These are phyloP conservation scores for Schizaphis graminum DNA, from an alignment of 2,888 invertebrate species.

Conservation along the genomic window DNA sequence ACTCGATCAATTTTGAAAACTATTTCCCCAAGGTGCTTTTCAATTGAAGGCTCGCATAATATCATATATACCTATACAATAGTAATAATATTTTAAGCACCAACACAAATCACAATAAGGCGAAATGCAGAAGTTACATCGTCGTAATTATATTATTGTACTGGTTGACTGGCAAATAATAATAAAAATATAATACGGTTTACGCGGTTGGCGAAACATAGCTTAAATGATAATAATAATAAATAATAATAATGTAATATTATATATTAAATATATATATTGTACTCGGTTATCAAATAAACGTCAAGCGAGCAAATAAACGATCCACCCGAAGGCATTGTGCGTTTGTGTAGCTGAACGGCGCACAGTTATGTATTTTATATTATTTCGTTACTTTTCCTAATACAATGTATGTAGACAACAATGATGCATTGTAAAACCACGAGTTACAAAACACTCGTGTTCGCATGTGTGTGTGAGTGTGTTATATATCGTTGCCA, in stretches of 20 bases:
- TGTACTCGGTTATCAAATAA: constrained; percentile 45
- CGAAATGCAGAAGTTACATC: neutral
- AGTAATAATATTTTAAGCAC: neutral
- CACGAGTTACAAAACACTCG: constrained; percentile 1
- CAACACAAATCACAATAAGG: neutral
- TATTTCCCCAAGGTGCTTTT: neutral
- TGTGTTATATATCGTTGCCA: neutral
- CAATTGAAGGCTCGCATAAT: neutral
- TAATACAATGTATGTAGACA: constrained; percentile 33
- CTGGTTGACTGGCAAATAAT: neutral
- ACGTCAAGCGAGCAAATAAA: constrained; percentile 22
- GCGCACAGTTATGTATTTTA: constrained; percentile 29
- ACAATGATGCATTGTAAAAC: constrained; percentile 59
- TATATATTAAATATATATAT: neutral
- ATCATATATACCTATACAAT: neutral
- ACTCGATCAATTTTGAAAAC: neutral
- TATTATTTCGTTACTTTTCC: constrained; percentile 57
- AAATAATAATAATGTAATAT: neutral
- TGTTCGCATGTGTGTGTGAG: neutral
- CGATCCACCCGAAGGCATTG: neutral
- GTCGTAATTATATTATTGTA: neutral
- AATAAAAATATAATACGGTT: neutral
- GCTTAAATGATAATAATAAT: constrained; percentile 6
- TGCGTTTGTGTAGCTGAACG: neutral
- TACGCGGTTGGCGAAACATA: neutral